A percentile compares a stretch with the other conserved stretches of the same genome.
phyloP scores from a whole-genome alignment of 2,888 invertebrate species.

The Neoaliturus tenellus region DNA sequence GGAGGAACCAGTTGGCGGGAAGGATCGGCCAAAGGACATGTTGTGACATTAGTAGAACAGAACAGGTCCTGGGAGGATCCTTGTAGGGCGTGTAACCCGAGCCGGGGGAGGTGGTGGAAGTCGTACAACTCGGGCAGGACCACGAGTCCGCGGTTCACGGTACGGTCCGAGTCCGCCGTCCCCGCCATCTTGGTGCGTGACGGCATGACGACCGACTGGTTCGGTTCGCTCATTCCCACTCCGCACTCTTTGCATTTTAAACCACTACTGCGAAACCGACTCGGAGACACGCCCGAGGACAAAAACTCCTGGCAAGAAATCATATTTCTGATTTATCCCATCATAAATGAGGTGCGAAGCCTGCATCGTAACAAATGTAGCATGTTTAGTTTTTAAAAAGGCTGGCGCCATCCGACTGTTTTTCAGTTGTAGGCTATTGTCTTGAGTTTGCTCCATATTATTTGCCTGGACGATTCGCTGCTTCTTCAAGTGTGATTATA shows the following conservation, averaged over 20 bases:
- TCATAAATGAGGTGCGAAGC: background rate
- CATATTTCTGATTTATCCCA: background rate
- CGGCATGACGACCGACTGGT: background rate
- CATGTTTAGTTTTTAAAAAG: background rate
- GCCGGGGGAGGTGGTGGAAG: background rate
- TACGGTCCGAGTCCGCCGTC: background rate
- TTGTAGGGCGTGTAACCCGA: slow-evolving; percentile 39
- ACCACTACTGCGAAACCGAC: background rate
- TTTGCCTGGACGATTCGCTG: too few relatives aligned
- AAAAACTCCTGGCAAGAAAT: background rate
- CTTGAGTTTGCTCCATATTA: background rate
- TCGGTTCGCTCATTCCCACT: background rate
- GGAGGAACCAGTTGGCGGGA: slow-evolving; percentile 9
- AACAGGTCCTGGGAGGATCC: slow-evolving; percentile 51
- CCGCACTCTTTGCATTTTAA: background rate
- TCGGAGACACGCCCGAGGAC: background rate
- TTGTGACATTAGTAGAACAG: slow-evolving; percentile 49
- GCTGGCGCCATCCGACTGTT: background rate
- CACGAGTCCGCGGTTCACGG: background rate
- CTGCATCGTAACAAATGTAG: background rate
- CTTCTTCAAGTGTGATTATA: too few relatives aligned
- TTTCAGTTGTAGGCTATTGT: background rate
- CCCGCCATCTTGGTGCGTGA: background rate
- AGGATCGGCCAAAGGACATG: slow-evolving; percentile 17
- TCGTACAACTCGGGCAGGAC: background rate